Base-by-base conservation (phyloP, 1,140 invertebrate genomes). In the Zophobas atratus region DNA sequence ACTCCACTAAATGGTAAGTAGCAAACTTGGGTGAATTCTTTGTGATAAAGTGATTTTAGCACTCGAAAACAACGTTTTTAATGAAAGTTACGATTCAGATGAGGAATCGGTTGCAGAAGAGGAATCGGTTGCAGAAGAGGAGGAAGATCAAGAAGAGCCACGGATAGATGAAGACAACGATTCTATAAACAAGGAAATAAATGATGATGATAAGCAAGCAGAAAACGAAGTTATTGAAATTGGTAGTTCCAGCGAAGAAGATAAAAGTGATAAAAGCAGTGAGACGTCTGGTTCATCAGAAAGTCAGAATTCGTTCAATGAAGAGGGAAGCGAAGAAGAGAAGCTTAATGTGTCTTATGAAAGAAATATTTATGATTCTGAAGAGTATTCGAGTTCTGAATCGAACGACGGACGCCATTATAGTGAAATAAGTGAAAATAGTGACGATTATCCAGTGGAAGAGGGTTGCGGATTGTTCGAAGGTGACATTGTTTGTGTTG, bases 201-300 rank as follows among this genome's bases (percentile, higher is more conserved):
- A 55, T 34, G 53, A 55, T 32, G 32, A 20, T 60, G 51, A 0
- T 71, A 71, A 39, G 32, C 67, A 1, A 55, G 8, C 1, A 1
- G 55, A 56, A 46, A 48, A 71, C 3, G 71, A 75, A 4, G 57
- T 76, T 34, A 80, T 80, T 8, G 73, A 76, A 56, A 78, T 80
- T 46, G 33, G 20, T 4, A 73, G 49, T 34, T 78, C 77, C 32
- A 80, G 79, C 53, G 76, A 80, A 1, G 49, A 72, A 51, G 34
- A 60, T 55, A 56, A 79, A 20, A 20, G 20, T n/a, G 77, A 76
- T 41, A 49, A 43, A 41, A 48, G 20, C 53, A 48, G 71, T 32
- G 57, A 76, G 4, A 6, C 49, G 38, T 70, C 56, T 6, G 39
- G 48, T 34, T 43, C 4, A 33, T 38, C 43, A n/a, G n/a, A 75